Conservation (phyloP, 2,888 invertebrate genomes). For the Sceliomorpha sp. region DNA sequence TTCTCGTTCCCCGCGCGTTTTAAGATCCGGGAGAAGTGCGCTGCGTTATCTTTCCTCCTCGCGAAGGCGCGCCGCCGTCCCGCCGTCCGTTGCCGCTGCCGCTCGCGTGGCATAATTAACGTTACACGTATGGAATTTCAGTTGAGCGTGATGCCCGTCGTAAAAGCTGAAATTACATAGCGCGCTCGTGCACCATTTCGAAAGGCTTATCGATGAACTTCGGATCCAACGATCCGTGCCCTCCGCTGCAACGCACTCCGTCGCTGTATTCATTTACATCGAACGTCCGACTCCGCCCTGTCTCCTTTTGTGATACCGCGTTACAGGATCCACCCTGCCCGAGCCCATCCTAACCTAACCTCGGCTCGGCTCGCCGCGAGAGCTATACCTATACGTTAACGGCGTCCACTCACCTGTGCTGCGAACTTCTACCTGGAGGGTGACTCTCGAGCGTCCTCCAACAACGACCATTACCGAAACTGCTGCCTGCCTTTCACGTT, state of each 20-base stretch:
- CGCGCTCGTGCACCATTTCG: conserved; percentile 55
- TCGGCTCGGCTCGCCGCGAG: too few relatives aligned
- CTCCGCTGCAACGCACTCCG: conserved; percentile 8
- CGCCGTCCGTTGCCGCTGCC: background rate
- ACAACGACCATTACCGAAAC: conserved; percentile 1
- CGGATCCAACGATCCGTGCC: conserved; percentile 56
- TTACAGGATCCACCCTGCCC: conserved; percentile 2
- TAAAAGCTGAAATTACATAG: conserved; percentile 67
- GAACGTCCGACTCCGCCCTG: background rate
- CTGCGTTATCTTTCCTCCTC: conserved; percentile 3
- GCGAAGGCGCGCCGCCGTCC: too few relatives aligned
- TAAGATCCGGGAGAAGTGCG: background rate
- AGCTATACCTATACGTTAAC: too few relatives aligned
- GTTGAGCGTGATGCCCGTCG: conserved; percentile 51
- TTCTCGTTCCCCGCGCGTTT: too few relatives aligned
- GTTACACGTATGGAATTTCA: conserved; percentile 63
- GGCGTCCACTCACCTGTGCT: background rate
- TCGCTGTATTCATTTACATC: conserved; percentile 10
- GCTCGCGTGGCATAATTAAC: conserved; percentile 49
- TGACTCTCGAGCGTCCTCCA: background rate
- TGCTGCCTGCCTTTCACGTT: background rate
- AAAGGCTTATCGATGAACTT: conserved; percentile 60
- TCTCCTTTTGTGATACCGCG: background rate
- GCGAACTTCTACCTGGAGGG: background rate
- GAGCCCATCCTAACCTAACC: too few relatives aligned